Conservation (phyloP, 2,113 vertebrate species). For the Okapia johnstoni region DNA sequence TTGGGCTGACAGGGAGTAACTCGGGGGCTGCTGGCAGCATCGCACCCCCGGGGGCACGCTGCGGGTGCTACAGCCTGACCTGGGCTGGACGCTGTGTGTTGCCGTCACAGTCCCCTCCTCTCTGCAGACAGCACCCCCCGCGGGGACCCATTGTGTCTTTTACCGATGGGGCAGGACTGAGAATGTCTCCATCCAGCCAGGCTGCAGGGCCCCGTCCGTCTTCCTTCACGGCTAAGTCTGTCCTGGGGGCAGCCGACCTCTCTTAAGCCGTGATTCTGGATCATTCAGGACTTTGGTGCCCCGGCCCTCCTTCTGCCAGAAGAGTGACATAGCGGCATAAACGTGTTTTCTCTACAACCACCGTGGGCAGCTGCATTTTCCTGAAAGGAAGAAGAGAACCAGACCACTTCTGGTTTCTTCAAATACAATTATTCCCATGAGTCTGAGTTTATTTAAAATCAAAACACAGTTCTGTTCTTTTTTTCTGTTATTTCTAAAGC, state of each 20-base stretch:
- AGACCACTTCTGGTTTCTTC: background rate
- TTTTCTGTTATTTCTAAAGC: background rate
- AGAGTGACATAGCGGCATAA: fast-evolving
- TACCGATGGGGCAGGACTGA: fast-evolving
- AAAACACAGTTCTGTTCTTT: background rate
- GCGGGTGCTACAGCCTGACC: background rate
- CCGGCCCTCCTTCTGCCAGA: background rate
- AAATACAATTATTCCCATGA: background rate
- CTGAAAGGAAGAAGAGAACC: background rate
- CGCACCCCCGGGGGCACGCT: too few relatives aligned
- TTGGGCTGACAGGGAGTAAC: background rate
- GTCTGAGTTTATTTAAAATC: background rate
- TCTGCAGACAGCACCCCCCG: background rate
- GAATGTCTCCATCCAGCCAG: fast-evolving
- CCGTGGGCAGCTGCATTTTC: background rate
- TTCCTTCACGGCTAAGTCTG: background rate
- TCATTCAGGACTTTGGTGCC: background rate
- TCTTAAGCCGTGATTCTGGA: fast-evolving
- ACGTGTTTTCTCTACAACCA: background rate
- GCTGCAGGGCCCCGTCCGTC: background rate
- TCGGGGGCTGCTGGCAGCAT: background rate
- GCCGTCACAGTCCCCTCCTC: background rate
- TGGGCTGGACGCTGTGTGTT: background rate
- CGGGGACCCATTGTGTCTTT: fast-evolving
- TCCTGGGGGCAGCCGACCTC: background rate